phyloP scores from a whole-genome alignment of 1,140 invertebrate species.

The Sarcophaga bullata region DNA sequence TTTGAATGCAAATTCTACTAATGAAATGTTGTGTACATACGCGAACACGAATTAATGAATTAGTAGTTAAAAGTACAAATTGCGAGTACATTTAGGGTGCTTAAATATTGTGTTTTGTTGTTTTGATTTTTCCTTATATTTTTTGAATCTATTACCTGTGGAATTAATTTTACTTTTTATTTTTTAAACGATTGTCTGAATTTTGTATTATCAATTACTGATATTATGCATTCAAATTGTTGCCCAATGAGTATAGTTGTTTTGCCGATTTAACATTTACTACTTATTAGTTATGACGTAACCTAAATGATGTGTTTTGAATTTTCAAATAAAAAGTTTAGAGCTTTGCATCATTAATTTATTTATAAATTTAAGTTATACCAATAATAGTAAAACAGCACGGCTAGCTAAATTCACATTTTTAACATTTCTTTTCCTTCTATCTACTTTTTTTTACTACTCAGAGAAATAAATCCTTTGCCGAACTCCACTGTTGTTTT shows the following conservation, averaged over 20 bases:
- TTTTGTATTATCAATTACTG: slow-evolving; percentile 10
- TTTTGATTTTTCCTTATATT: not conserved
- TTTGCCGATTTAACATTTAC: slow-evolving; percentile 24
- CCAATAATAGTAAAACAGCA: too few relatives aligned
- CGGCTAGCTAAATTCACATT: too few relatives aligned
- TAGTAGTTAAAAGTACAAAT: too few relatives aligned
- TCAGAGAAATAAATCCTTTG: too few relatives aligned
- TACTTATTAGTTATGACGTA: slow-evolving; percentile 26
- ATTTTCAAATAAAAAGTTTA: slow-evolving; percentile 14
- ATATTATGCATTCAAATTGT: slow-evolving; percentile 36
- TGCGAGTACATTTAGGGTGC: too few relatives aligned
- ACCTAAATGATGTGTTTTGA: slow-evolving; percentile 29
- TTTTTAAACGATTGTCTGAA: not conserved
- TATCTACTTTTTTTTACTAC: too few relatives aligned
- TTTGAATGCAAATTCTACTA: too few relatives aligned
- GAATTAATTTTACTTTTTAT: not conserved
- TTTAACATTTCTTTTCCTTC: too few relatives aligned
- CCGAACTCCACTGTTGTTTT: too few relatives aligned
- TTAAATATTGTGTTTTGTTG: not conserved
- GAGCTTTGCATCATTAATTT: slow-evolving; percentile 19
- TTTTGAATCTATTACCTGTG: not conserved
- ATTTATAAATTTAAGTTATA: slow-evolving; percentile 7
- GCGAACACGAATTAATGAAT: too few relatives aligned
- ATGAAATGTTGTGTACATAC: too few relatives aligned
- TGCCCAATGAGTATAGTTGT: not conserved